A percentile compares a stretch with the other conserved stretches of the same genome.
Conservation (phyloP, 2,797 vertebrate genomes). For the Alosa sapidissima region DNA sequence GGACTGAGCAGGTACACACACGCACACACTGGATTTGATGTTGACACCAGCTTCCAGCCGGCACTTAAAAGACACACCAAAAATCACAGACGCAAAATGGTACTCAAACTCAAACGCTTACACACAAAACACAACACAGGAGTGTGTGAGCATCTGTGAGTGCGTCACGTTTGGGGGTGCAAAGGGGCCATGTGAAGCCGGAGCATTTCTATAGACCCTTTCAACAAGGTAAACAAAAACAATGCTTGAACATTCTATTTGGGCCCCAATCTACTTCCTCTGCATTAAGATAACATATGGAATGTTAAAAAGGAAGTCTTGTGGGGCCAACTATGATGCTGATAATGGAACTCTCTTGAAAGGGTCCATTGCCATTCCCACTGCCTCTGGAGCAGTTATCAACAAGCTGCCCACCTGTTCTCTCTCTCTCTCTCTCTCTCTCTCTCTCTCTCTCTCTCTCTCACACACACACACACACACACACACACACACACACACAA, state of each 20-base stretch:
- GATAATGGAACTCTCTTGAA: too few species aligned
- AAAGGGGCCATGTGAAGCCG: constrained; percentile 61
- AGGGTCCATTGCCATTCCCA: too few species aligned
- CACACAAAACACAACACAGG: constrained; percentile 37
- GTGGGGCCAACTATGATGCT: too few species aligned
- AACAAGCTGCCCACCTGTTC: neutral
- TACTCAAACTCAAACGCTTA: constrained; percentile 35
- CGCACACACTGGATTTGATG: neutral
- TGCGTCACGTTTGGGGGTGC: constrained; percentile 59
- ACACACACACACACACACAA: neutral
- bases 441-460: too few species aligned
- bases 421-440: too few species aligned
- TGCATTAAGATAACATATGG: too few species aligned
- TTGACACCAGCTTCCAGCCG: neutral
- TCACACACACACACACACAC: neutral
- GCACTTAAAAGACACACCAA: neutral
- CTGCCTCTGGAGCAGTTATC: neutral
- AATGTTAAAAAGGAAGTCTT: too few species aligned
- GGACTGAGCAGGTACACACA: neutral
- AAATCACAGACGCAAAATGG: constrained; percentile 13
- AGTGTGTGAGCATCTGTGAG: constrained; percentile 40
- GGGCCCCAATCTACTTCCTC: too few species aligned
- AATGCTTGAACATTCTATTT: too few species aligned
- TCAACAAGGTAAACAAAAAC: too few species aligned
- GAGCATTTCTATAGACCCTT: too few species aligned